Evolutionary conservation across 2,888 invertebrate species (phyloP).

Genomic region (Zelleria hepariella): DNA sequence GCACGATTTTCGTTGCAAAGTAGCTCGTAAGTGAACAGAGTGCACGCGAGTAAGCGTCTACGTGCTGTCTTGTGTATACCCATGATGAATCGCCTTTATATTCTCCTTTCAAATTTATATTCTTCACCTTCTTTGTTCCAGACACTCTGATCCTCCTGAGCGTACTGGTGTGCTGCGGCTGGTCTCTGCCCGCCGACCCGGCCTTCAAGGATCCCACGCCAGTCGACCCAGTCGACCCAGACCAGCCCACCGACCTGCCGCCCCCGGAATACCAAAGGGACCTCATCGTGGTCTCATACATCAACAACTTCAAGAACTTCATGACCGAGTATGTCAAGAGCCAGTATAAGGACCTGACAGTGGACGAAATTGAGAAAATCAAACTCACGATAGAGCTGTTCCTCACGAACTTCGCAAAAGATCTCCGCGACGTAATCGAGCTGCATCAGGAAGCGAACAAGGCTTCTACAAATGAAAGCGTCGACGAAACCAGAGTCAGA

Average conservation of each 20-base stretch:
- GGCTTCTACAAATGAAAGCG: neutral
- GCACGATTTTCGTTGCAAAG: too few species aligned
- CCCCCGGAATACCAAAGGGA: neutral
- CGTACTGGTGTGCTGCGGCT: too few species aligned
- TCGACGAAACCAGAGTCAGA: neutral
- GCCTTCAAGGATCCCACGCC: too few species aligned
- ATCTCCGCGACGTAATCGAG: constrained; percentile 21
- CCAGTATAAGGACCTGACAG: constrained; percentile 18
- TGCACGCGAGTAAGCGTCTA: too few species aligned
- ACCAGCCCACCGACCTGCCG: neutral
- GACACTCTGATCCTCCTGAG: too few species aligned
- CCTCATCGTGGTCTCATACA: constrained; percentile 16
- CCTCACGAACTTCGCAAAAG: constrained; percentile 22
- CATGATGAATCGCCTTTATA: too few species aligned
- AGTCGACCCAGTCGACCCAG: neutral
- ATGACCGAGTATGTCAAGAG: constrained; percentile 21
- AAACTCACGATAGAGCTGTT: constrained; percentile 23
- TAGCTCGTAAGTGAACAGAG: too few species aligned
- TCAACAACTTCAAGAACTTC: constrained; percentile 20
- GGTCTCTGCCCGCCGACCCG: too few species aligned
- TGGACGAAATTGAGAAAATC: constrained; percentile 15
- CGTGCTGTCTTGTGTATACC: too few species aligned
- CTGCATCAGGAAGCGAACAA: constrained; percentile 8
- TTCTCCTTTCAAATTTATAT: too few species aligned
- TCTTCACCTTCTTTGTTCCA: too few species aligned